Evolutionary conservation across 2,888 invertebrate species (phyloP).

Genomic region (Drosophila quasianomalipes): DNA sequence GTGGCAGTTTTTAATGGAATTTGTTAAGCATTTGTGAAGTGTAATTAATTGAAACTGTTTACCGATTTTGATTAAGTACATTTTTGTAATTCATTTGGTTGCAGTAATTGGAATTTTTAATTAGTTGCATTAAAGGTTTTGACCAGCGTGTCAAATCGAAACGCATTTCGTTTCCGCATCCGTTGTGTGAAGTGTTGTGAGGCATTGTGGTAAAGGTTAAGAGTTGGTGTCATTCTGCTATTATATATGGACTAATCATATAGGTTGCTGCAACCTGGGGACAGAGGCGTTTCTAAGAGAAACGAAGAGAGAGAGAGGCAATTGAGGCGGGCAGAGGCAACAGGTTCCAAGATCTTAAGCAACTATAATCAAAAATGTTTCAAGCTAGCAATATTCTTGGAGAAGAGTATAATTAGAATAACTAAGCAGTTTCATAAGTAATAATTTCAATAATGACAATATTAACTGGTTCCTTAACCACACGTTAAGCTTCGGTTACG

Average conservation of each 20-base stretch:
- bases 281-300: background rate
- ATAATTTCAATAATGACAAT: background rate
- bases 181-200: background rate
- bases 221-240: background rate
- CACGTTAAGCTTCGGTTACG: background rate
- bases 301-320: background rate
- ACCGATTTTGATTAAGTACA: slow-evolving; percentile 21
- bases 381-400: background rate
- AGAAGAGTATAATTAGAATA: background rate
- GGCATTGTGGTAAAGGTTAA: background rate
- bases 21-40: slow-evolving; percentile 55
- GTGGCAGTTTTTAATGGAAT: slow-evolving; percentile 61
- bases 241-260: background rate
- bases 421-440: background rate
- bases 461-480: background rate
- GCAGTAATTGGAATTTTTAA: background rate
- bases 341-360: background rate
- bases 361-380: background rate
- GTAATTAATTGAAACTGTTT: slow-evolving; percentile 65
- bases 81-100: slow-evolving; percentile 8
- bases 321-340: background rate
- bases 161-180: background rate
- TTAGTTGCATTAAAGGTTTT: background rate
- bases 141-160: background rate
- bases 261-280: background rate